Percentiles rank a stretch among this genome's conserved stretches.
phyloP scores from a whole-genome alignment of 2,113 vertebrate species.

The Chloropsis hardwickii region DNA sequence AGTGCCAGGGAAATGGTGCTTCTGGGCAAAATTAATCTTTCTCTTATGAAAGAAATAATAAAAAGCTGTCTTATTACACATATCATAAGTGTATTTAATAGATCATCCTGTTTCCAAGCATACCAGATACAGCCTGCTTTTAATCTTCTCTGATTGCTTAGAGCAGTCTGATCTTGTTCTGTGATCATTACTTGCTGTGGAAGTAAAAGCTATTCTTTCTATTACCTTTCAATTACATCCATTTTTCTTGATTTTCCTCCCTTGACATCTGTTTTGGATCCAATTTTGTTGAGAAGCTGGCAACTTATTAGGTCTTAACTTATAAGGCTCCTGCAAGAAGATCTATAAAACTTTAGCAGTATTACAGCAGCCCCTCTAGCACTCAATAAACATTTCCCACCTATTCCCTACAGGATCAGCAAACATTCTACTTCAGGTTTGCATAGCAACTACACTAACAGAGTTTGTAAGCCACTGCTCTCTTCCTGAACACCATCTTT shows the following conservation, averaged over 20 bases:
- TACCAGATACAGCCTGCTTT: not conserved
- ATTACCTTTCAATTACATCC: not conserved
- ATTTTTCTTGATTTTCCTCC: conserved; percentile 26
- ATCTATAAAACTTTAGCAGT: not conserved
- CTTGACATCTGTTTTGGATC: not conserved
- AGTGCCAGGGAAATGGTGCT: not conserved
- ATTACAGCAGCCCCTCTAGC: not conserved
- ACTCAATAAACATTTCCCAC: not conserved
- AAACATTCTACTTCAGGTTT: not conserved
- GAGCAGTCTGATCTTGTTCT: not conserved
- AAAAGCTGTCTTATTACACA: conserved; percentile 6
- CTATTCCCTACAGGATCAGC: not conserved
- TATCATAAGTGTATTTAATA: not conserved
- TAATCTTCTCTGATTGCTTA: not conserved
- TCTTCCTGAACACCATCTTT: not conserved
- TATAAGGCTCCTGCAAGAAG: not conserved
- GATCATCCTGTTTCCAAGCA: not conserved
- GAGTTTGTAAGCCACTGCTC: not conserved
- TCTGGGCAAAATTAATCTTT: conserved; percentile 5
- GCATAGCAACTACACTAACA: not conserved
- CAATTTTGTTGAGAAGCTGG: not conserved
- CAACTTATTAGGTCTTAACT: not conserved
- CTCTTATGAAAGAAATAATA: conserved; percentile 10
- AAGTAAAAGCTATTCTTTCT: conserved; percentile 17
- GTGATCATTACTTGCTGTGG: not conserved